Percentiles rank a stretch among this genome's conserved stretches.
These are phyloP conservation scores for Eleutherodactylus coqui DNA, from an alignment of 2,797 vertebrate species.

Conservation along the genomic window DNA sequence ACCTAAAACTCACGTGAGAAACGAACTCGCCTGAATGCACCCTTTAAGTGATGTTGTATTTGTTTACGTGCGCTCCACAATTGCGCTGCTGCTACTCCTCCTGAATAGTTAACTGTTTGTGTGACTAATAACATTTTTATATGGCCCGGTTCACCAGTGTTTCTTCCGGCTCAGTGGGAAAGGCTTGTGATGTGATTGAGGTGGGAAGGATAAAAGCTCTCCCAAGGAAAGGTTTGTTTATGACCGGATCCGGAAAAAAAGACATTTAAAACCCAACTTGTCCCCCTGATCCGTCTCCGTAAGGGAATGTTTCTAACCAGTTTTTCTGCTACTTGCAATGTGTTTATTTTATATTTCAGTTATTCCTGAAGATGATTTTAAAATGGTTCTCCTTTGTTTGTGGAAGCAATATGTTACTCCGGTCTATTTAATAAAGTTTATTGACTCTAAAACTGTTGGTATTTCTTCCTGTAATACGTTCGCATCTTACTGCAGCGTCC, in stretches of 20 bases:
- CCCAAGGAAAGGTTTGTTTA: neutral
- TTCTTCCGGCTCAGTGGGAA: neutral
- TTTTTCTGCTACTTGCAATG: neutral
- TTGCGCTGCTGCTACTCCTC: neutral
- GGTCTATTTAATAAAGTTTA: slow-evolving; percentile 18
- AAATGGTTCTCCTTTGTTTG: neutral
- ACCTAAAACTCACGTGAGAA: too few species aligned
- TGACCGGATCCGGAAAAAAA: neutral
- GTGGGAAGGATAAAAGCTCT: neutral
- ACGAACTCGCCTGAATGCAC: too few species aligned
- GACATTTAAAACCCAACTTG: neutral
- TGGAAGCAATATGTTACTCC: neutral
- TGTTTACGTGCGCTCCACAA: neutral
- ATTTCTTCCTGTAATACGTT: neutral
- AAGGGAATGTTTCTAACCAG: neutral
- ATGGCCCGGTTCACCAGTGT: neutral
- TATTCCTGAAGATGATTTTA: neutral
- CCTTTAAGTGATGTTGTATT: neutral
- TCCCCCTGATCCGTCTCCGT: neutral
- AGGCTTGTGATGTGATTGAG: too few species aligned
- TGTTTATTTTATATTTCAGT: slow-evolving; percentile 12
- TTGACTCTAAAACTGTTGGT: neutral
- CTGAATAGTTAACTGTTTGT: neutral
- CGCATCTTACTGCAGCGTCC: too few species aligned
- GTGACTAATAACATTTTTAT: neutral